Base-by-base conservation (phyloP, 2,797 vertebrate genomes). In the Oreonectes daqikongensis region DNA sequence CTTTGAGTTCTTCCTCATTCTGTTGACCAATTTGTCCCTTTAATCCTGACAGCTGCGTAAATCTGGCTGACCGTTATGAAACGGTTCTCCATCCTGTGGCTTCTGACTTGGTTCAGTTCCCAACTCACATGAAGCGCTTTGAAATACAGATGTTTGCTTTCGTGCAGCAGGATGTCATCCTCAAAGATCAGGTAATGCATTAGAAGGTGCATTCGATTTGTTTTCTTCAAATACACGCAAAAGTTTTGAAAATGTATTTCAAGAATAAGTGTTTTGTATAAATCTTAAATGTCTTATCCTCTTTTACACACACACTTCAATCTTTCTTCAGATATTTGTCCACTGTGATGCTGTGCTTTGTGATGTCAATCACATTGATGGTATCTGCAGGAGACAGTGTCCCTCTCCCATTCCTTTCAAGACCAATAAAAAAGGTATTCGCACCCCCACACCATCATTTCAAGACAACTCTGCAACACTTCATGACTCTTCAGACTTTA, bases 81-180 rank as follows among this genome's bases (percentile, higher is more conserved):
- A 91, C 92, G 0, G 0, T 78, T 8, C 88, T 94, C 65, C 88
- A 88, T 52, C 81, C 86, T 0, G 85, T 92, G 1, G 1, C 10
- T 0, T 55, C 61, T 0, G 76, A 90, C 1, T 0, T 85, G 74
- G 85, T 91, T 40, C 77, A 46, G 0, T 55, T 92, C 79, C 92
- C 92, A 18, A 87, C 87, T 28, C 94, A 95, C 10, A 0, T 94
- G n/a, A 96, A 95, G 80, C 94, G 89, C 69, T 96, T 96, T 85
- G 94, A 94, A 79, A 78, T 95, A 2, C 92, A 87, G 71, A 93
- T 94, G 90, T 95, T 97, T 74, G 85, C 93, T 0, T 97, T 97
- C 71, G 83, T 90, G 12, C 81, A 84, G 71, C 86, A 87, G 1
- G 60, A 88, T 0, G 22, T 82, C 3, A 70, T 89, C 40, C 78